A percentile compares a stretch with the other conserved stretches of the same genome.
phyloP scores from a whole-genome alignment of 1,140 invertebrate species.

The Neotoxoptera formosana region DNA sequence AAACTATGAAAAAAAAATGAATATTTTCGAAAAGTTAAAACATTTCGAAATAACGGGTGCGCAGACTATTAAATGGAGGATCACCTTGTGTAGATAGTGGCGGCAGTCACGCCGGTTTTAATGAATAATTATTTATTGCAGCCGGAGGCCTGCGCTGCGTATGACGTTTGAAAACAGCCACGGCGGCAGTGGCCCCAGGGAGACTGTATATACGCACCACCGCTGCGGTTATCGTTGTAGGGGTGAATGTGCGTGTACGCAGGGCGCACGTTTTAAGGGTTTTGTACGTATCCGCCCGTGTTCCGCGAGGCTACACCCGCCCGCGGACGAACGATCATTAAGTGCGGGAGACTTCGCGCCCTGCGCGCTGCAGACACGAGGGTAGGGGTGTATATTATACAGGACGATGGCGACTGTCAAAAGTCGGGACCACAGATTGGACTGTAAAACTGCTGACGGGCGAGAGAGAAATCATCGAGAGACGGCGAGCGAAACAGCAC shows the following conservation, averaged over 20 bases:
- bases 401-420: neutral
- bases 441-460: slow-evolving; percentile 27
- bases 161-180: neutral
- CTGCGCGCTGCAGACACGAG: neutral
- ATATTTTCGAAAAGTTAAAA: neutral
- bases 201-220: neutral
- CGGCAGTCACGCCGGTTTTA: neutral
- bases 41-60: neutral
- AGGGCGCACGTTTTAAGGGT: neutral
- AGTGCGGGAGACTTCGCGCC: neutral
- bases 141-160: neutral
- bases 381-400: neutral
- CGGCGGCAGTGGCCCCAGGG: neutral
- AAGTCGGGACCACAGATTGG: slow-evolving; percentile 19
- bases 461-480: neutral
- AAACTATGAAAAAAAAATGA: neutral
- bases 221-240: neutral
- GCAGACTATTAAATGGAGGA: neutral
- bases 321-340: neutral
- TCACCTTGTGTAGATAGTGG: neutral
- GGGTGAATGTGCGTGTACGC: neutral
- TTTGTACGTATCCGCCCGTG: neutral
- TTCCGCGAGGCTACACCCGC: neutral
- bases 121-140: slow-evolving; percentile 24
- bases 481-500: neutral